Evolutionary conservation across 2,113 vertebrate genomes (phyloP).

Genomic region (Periophthalmodon schlosseri): DNA sequence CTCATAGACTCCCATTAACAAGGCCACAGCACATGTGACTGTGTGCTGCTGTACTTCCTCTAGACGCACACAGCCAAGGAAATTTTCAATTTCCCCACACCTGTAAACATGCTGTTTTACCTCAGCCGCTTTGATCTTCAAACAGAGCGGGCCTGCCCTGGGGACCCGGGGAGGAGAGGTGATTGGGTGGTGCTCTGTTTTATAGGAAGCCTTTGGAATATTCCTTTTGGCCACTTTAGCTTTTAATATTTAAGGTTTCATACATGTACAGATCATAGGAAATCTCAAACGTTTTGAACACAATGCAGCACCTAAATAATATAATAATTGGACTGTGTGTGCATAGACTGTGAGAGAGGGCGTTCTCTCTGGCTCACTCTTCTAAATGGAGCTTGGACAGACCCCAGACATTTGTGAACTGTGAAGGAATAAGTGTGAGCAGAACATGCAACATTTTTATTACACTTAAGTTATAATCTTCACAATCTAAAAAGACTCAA

Average conservation of each 20-base stretch:
- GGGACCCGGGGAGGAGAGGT: slow-evolving; percentile 51
- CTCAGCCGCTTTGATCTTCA: slow-evolving; percentile 69
- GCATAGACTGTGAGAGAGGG: not conserved
- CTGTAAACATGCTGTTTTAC: slow-evolving; percentile 72
- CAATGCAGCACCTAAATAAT: not conserved
- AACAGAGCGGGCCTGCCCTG: slow-evolving; percentile 62
- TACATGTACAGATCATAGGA: not conserved
- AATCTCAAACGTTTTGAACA: not conserved
- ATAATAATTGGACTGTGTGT: not conserved
- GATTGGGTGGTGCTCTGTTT: slow-evolving; percentile 61
- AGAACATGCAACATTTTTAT: not conserved
- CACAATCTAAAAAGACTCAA: not conserved
- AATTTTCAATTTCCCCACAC: slow-evolving; percentile 74
- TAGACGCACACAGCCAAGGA: slow-evolving; percentile 52
- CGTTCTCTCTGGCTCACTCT: not conserved
- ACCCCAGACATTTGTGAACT: no score
- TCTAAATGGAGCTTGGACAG: no score
- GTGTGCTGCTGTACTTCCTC: slow-evolving; percentile 30
- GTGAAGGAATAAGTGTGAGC: not conserved
- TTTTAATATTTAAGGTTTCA: slow-evolving; percentile 41
- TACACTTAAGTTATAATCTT: not conserved
- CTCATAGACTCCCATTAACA: not conserved
- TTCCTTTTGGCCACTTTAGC: slow-evolving; percentile 43
- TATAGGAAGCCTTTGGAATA: slow-evolving; percentile 51
- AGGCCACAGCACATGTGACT: slow-evolving; percentile 11